Conservation (phyloP, 1,140 invertebrate genomes). For the Sesamia nonagrioides region DNA sequence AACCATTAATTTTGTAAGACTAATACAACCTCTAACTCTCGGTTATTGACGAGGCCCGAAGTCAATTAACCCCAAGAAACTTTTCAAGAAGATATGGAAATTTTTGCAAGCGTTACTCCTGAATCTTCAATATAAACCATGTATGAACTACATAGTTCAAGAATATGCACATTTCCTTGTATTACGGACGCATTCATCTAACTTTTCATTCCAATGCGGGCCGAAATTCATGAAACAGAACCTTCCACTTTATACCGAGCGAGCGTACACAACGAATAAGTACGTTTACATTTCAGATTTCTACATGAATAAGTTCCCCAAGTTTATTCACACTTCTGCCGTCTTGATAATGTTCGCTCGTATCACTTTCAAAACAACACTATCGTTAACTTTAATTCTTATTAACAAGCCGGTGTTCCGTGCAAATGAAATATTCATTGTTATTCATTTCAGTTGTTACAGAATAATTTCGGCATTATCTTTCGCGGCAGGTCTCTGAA, state of each 20-base stretch:
- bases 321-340: conserved; percentile 16
- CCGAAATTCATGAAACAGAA: conserved; percentile 46
- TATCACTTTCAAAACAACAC: conserved; percentile 1
- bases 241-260: conserved; percentile 30
- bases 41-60: background rate
- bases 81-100: conserved; percentile 5
- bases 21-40: background rate
- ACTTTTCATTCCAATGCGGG: conserved; percentile 50
- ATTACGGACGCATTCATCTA: conserved; percentile 42
- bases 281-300: conserved; percentile 31
- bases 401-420: conserved; percentile 58
- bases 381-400: conserved; percentile 53
- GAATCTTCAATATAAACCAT: conserved; percentile 40
- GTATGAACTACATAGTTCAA: conserved; percentile 49
- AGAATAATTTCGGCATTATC: conserved; percentile 79
- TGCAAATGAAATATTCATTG: conserved; percentile 74
- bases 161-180: conserved; percentile 49
- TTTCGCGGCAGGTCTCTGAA: conserved; percentile 68
- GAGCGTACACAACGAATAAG: conserved; percentile 18
- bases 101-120: conserved; percentile 7
- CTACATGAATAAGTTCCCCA: conserved; percentile 16
- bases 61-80: background rate
- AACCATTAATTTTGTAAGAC: background rate
- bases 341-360: conserved; percentile 13
- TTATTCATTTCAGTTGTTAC: conserved; percentile 75